Percentiles rank a stretch among this genome's conserved stretches.
These are phyloP conservation scores for Neoscelio sp. DNA, from an alignment of 2,888 invertebrate species.

Conservation along the genomic window DNA sequence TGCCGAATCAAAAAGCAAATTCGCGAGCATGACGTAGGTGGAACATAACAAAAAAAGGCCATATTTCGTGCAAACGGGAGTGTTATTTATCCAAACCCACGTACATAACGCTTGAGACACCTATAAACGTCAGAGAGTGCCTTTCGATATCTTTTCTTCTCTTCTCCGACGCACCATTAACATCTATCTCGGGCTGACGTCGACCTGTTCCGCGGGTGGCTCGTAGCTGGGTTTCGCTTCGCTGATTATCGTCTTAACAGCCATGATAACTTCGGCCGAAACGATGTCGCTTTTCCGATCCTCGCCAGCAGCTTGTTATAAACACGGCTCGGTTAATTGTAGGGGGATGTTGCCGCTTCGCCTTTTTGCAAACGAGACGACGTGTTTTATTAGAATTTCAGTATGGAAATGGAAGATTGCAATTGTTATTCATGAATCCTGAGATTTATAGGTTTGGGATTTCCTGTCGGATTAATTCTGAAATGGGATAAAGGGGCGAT, in stretches of 20 bases:
- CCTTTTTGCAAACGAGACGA: slow-evolving; percentile 40
- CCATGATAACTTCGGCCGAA: slow-evolving; percentile 67
- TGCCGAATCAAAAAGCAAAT: slow-evolving; percentile 43
- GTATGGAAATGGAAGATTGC: slow-evolving; percentile 47
- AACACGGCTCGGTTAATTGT: slow-evolving; percentile 56
- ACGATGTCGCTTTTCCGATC: slow-evolving; percentile 65
- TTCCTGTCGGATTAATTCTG: slow-evolving; percentile 38
- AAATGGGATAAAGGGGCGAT: slow-evolving; percentile 35
- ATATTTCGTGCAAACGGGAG: slow-evolving; percentile 49
- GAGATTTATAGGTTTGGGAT: slow-evolving; percentile 29
- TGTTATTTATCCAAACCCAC: slow-evolving; percentile 58
- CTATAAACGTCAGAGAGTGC: slow-evolving; percentile 58
- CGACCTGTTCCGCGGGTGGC: slow-evolving; percentile 66
- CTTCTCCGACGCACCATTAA: slow-evolving; percentile 57
- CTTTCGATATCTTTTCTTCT: slow-evolving; percentile 60
- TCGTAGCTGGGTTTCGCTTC: slow-evolving; percentile 65
- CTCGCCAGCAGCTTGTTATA: slow-evolving; percentile 59
- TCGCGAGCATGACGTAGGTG: slow-evolving; percentile 40
- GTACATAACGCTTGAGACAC: slow-evolving; percentile 49
- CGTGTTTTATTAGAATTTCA: slow-evolving; percentile 53
- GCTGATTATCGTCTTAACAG: slow-evolving; percentile 71
- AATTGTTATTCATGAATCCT: slow-evolving; percentile 55
- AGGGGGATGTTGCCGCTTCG: slow-evolving; percentile 30
- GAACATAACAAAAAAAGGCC: slow-evolving; percentile 29
- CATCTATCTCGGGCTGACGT: slow-evolving; percentile 61